Conservation (phyloP, 2,888 invertebrate species). For the Drosophila basisetae region DNA sequence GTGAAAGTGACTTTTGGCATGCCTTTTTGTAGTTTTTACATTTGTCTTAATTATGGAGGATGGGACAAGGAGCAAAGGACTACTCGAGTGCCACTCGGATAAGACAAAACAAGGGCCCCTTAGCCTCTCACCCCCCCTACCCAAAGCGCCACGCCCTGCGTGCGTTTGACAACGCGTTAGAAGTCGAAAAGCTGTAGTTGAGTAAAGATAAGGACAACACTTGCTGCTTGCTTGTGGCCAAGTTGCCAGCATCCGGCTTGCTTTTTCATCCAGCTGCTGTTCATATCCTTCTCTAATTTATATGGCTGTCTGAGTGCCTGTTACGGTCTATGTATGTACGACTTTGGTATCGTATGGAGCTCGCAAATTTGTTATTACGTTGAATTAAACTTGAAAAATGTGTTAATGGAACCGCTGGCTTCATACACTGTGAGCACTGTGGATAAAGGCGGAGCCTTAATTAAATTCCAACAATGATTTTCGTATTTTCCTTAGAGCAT, state of each 20-base stretch:
- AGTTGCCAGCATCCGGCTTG: slow-evolving; percentile 18
- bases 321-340: slow-evolving; percentile 10
- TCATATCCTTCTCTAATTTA: slow-evolving; percentile 72
- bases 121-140: background rate
- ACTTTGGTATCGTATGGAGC: slow-evolving; percentile 5
- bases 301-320: slow-evolving; percentile 52
- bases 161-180: slow-evolving; percentile 16
- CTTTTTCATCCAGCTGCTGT: slow-evolving; percentile 46
- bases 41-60: slow-evolving; percentile 72
- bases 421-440: slow-evolving; percentile 12
- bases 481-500: slow-evolving; percentile 49
- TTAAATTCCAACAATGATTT: slow-evolving; percentile 75
- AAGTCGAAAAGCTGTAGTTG: slow-evolving; percentile 20
- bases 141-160: background rate
- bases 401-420: slow-evolving; percentile 62
- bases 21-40: slow-evolving; percentile 69
- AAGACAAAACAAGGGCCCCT: slow-evolving; percentile 19
- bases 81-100: slow-evolving; percentile 44
- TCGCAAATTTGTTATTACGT: slow-evolving; percentile 70
- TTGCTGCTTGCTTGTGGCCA: slow-evolving; percentile 25
- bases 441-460: slow-evolving; percentile 42
- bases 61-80: slow-evolving; percentile 13
- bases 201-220: slow-evolving; percentile 33
- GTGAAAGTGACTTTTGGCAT: slow-evolving; percentile 57
- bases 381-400: slow-evolving; percentile 80